A percentile compares a stretch with the other conserved stretches of the same genome.
Evolutionary conservation across 2,797 vertebrate genomes (phyloP).

Genomic region (Neomorphus geoffroyi): DNA sequence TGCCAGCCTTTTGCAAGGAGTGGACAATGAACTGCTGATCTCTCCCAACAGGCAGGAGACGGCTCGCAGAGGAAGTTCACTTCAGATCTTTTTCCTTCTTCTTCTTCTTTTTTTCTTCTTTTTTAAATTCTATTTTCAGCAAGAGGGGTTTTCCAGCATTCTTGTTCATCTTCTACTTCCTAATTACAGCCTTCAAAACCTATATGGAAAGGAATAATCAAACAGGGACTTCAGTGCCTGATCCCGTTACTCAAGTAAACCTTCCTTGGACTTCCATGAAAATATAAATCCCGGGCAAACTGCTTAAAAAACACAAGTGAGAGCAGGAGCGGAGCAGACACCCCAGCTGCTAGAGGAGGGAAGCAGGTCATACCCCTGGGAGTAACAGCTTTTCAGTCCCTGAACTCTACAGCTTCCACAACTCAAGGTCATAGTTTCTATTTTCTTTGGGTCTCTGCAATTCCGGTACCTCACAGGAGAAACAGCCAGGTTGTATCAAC

Average conservation of each 20-base stretch:
- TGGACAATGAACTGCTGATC: accelerated
- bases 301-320: accelerated
- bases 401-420: background rate
- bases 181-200: background rate
- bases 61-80: background rate
- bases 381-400: background rate
- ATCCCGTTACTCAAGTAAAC: background rate
- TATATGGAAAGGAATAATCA: background rate
- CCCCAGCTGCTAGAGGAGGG: accelerated
- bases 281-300: background rate
- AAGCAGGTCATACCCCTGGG: background rate
- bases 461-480: background rate
- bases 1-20: background rate
- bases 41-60: background rate
- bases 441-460: background rate
- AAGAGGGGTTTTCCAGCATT: slow-evolving; percentile 27
- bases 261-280: background rate
- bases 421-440: background rate
- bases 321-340: background rate
- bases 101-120: background rate
- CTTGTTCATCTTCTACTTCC: slow-evolving; percentile 1
- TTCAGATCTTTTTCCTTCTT: background rate
- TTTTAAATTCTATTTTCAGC: background rate
- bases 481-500: background rate
- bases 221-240: background rate